phyloP scores from a whole-genome alignment of 2,888 invertebrate genomes.

The Eupeodes latifasciatus region DNA sequence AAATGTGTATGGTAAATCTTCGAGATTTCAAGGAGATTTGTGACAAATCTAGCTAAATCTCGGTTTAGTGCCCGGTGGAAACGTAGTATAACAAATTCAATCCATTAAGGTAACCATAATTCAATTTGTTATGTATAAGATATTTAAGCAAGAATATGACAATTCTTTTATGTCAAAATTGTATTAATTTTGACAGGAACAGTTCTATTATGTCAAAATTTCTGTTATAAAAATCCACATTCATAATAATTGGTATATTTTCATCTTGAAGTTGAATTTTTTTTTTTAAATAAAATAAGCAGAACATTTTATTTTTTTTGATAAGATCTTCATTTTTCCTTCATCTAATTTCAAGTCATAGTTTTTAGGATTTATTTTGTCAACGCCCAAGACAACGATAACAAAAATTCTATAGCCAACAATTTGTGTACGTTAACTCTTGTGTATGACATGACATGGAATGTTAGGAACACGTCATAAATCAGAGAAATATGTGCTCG shows the following conservation, averaged over 20 bases:
- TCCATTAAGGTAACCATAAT: too few species aligned
- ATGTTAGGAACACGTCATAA: slow-evolving; percentile 60
- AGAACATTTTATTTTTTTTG: neutral
- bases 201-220: neutral
- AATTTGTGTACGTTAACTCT: slow-evolving; percentile 39
- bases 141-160: neutral
- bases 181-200: neutral
- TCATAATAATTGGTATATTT: neutral
- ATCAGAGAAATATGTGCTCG: slow-evolving; percentile 45
- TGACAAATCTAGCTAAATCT: too few species aligned
- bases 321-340: slow-evolving; percentile 2
- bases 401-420: neutral
- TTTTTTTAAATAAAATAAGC: too few species aligned
- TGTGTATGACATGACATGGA: slow-evolving; percentile 44
- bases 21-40: too few species aligned
- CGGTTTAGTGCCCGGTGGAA: too few species aligned
- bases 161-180: neutral
- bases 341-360: neutral
- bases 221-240: neutral
- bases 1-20: too few species aligned
- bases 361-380: slow-evolving; percentile 41
- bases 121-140: too few species aligned
- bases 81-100: too few species aligned
- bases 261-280: neutral
- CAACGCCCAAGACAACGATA: slow-evolving; percentile 40